Conservation (phyloP, 53 echinoderm and acorn worm species). For the Astropecten irregularis region DNA sequence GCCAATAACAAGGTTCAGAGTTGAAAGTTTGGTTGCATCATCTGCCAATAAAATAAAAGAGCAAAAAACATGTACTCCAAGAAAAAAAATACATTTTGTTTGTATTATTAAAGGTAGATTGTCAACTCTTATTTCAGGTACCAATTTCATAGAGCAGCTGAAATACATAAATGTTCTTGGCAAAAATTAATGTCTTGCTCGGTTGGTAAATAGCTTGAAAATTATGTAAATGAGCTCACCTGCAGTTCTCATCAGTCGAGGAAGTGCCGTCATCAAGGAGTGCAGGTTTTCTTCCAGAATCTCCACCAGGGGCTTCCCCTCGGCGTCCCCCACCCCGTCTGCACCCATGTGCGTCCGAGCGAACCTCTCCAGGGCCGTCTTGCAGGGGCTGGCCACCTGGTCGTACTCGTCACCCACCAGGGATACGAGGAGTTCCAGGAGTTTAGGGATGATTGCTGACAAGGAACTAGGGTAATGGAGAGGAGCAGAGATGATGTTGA, state of each 20-base stretch:
- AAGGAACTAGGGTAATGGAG: conserved; percentile 65
- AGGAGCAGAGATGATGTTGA: too few relatives aligned
- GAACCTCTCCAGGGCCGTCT: conserved; percentile 55
- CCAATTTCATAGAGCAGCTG: too few relatives aligned
- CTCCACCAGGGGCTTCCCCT: conserved; percentile 73
- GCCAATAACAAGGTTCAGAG: conserved; percentile 75
- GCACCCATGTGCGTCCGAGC: conserved; percentile 51
- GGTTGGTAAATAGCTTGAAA: too few relatives aligned
- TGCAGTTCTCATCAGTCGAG: conserved; percentile 81
- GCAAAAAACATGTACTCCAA: too few relatives aligned
- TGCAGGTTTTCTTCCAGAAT: conserved; percentile 90
- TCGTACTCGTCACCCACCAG: conserved; percentile 76
- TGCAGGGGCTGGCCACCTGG: conserved; percentile 66
- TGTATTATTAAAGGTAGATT: too few relatives aligned
- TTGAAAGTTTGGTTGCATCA: conserved; percentile 85
- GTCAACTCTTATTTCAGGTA: too few relatives aligned
- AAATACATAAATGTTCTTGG: too few relatives aligned
- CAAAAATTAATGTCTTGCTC: too few relatives aligned
- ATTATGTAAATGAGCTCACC: too few relatives aligned
- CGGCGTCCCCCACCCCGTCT: conserved; percentile 2
- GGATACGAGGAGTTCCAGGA: conserved; percentile 81
- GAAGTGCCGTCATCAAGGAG: conserved; percentile 76
- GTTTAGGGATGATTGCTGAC: conserved; percentile 63
- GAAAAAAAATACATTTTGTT: too few relatives aligned
- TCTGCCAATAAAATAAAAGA: conserved; percentile 60